These are phyloP conservation scores for Centropyge bicolor DNA, from an alignment of 2,797 vertebrate species.

Conservation along the genomic window DNA sequence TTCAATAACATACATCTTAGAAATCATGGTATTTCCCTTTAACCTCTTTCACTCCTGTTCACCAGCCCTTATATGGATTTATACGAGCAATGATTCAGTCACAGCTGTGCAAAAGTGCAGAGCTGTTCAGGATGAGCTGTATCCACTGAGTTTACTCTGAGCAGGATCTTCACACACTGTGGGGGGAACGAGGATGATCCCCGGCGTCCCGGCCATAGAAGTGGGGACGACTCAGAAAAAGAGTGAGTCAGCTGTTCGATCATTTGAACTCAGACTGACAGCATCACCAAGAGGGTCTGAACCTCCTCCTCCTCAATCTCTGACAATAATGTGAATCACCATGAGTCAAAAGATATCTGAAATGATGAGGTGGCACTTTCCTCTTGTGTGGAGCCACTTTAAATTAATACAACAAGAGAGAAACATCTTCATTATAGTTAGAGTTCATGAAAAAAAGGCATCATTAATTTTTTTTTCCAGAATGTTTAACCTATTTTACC, in stretches of 20 bases:
- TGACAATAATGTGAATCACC: conserved; percentile 47
- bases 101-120: conserved; percentile 15
- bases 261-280: conserved; percentile 23
- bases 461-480: not conserved
- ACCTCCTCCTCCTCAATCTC: conserved; percentile 26
- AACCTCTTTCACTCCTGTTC: conserved; percentile 9
- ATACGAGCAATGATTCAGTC: conserved; percentile 15
- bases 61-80: conserved; percentile 23
- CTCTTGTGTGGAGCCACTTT: conserved; percentile 1
- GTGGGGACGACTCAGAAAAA: not conserved
- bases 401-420: not conserved
- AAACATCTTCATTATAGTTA: not conserved
- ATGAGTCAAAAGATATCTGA: conserved; percentile 43
- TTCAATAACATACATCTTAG: not conserved
- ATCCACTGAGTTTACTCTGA: not conserved
- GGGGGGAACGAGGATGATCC: not conserved
- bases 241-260: conserved; percentile 41
- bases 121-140: conserved; percentile 17
- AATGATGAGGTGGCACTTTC: conserved; percentile 55
- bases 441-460: not conserved
- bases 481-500: conserved; percentile 14
- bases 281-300: conserved; percentile 12
- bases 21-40: conserved; percentile 1
- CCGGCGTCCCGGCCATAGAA: too few species aligned
- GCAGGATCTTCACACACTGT: not conserved